phyloP scores from a whole-genome alignment of 2,797 vertebrate genomes.

The Semotilus atromaculatus region DNA sequence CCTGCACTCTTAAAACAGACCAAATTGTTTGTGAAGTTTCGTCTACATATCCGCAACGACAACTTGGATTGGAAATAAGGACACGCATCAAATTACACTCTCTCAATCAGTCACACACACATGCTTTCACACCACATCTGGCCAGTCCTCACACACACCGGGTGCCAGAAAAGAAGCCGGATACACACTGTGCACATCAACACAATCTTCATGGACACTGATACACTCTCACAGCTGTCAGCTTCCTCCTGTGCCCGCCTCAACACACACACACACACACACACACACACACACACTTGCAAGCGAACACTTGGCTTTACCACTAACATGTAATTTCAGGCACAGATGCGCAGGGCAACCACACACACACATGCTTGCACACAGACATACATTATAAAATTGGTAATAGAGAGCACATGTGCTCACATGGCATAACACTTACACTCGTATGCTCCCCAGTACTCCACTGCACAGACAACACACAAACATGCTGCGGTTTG shows the following conservation, averaged over 20 bases:
- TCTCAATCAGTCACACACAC: constrained; percentile 39
- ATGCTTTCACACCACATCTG: constrained; percentile 77
- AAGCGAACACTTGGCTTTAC: constrained; percentile 39
- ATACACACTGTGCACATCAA: constrained; percentile 60
- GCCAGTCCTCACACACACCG: constrained; percentile 67
- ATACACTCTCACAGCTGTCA: constrained; percentile 60
- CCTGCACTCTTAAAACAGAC: not conserved
- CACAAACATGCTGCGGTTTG: not conserved
- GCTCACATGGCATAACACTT: constrained; percentile 25
- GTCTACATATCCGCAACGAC: not conserved
- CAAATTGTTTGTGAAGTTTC: constrained; percentile 1
- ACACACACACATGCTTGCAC: not conserved
- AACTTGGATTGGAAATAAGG: constrained; percentile 37
- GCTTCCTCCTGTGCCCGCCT: constrained; percentile 46
- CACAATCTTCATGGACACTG: constrained; percentile 54
- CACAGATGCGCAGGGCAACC: constrained; percentile 21
- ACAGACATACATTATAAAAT: constrained; percentile 22
- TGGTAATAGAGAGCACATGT: constrained; percentile 11
- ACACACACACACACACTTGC: constrained; percentile 22
- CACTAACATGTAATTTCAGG: constrained; percentile 29
- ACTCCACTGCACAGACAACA: constrained; percentile 5
- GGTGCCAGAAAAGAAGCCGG: constrained; percentile 69
- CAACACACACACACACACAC: constrained; percentile 43
- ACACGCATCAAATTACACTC: constrained; percentile 23
- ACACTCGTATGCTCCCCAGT: constrained; percentile 17